Conservation (phyloP, 2,888 invertebrate genomes). For the Callyntrura sp. region DNA sequence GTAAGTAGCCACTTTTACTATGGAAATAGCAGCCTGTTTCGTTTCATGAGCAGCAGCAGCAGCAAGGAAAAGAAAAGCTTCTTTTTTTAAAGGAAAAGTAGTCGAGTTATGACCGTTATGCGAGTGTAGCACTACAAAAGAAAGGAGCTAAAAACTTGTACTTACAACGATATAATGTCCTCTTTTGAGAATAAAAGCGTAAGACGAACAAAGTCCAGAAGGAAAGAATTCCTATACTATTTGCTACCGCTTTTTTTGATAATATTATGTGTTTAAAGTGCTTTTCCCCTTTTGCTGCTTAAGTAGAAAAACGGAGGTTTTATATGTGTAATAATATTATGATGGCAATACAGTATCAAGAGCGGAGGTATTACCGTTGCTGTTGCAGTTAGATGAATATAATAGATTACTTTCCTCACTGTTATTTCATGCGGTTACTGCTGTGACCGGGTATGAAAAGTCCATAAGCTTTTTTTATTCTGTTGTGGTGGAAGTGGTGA, state of each 20-base stretch:
- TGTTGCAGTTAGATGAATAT: conserved; percentile 66
- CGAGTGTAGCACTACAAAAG: conserved; percentile 3
- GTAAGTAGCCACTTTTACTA: neutral
- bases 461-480: conserved; percentile 41
- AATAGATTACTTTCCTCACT: conserved; percentile 71
- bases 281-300: conserved; percentile 44
- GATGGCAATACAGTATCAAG: neutral
- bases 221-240: conserved; percentile 31
- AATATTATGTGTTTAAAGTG: conserved; percentile 46
- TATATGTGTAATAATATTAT: conserved; percentile 36
- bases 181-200: conserved; percentile 53
- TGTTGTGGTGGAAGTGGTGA: conserved; percentile 23
- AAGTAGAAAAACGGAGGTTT: conserved; percentile 15
- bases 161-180: conserved; percentile 44
- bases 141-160: conserved; percentile 28
- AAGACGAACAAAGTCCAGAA: conserved; percentile 38
- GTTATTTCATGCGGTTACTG: conserved; percentile 64
- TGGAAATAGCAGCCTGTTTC: neutral
- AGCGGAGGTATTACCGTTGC: conserved; percentile 20
- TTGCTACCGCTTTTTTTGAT: conserved; percentile 14
- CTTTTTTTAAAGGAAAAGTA: conserved; percentile 17
- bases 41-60: neutral
- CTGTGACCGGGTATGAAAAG: conserved; percentile 35
- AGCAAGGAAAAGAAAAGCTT: too few relatives aligned
- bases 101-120: conserved; percentile 34